These are phyloP conservation scores for Melanerpes aurifrons DNA, from an alignment of 2,113 vertebrate species.

Conservation along the genomic window DNA sequence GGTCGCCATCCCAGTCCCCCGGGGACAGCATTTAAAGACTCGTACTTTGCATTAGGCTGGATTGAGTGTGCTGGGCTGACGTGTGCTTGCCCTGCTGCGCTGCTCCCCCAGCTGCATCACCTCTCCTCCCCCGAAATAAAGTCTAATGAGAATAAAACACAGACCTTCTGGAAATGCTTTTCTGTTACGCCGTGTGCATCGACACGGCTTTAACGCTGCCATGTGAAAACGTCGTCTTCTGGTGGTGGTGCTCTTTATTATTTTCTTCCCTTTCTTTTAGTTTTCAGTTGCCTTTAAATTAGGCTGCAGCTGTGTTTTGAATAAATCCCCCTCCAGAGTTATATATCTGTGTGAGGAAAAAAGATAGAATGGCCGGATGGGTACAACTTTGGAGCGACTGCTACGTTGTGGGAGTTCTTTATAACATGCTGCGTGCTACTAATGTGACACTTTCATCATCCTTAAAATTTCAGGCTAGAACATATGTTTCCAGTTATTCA, in stretches of 20 bases:
- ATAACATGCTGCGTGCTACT: conserved; percentile 50
- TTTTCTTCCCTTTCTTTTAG: neutral
- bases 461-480: conserved; percentile 68
- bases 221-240: neutral
- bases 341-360: conserved; percentile 11
- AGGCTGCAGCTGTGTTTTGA: conserved; percentile 55
- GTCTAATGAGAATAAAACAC: conserved; percentile 8
- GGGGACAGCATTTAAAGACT: neutral
- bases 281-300: neutral
- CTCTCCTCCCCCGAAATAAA: conserved; percentile 12
- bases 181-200: neutral
- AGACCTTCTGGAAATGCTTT: conserved; percentile 21
- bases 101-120: neutral
- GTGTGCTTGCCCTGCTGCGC: neutral
- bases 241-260: too few relatives aligned
- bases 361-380: conserved; percentile 46
- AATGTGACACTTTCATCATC: conserved; percentile 67
- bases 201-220: neutral
- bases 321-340: conserved; percentile 53
- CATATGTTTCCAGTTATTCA: conserved; percentile 64
- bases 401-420: conserved; percentile 69
- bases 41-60: neutral
- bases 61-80: neutral
- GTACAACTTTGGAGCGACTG: conserved; percentile 67
- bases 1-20: too few relatives aligned